Base-by-base conservation (phyloP, 2,113 vertebrate genomes). In the Pardalotus punctatus region DNA sequence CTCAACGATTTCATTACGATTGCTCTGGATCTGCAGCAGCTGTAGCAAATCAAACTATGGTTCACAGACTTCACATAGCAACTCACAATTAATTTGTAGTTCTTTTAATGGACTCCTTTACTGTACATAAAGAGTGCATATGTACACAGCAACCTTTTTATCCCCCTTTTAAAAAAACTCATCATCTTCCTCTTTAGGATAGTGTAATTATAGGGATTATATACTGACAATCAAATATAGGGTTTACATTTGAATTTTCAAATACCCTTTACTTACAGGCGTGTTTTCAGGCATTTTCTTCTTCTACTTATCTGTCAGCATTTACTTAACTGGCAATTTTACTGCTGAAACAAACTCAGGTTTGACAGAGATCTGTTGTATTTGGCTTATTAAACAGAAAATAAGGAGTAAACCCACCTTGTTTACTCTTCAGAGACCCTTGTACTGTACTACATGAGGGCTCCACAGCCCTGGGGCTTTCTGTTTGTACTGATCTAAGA, bases 371-470 rank as follows among this genome's bases (percentile, higher is more conserved):
- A 90, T 90, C 88, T 90, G 86, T 81, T 92, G 43, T 95, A 82
- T 97, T 96, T 96, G 38, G 15, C 72, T 90, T 97, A 96, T 94
- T 97, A 97, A 97, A 94, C 56, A 95, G 56, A 96, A 95, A 96
- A 86, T 47, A 88, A 51, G 18, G 23, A 58, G 64, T 48, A 95
- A 92, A 90, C 23, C 16, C 29, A 56, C 40, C 40, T 62, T 90
- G 31, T 91, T 96, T 95, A 83, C n/a, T 79, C 40, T 94, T 86
- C 60, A 87, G 66, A 74, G 70, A 80, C 47, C 27, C 48, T 56
- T 53, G n/a, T 42, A 69, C 54, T 33, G 11, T 57, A 69, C 6
- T 73, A 21, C 42, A 56, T 7, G 25, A 2, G 2, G 42, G 27
- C 35, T 88, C 19, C 48, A 45, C 18, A 88, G 51, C 33, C 76